These are phyloP conservation scores for Xenopus borealis DNA, from an alignment of 2,113 vertebrate genomes.

Conservation along the genomic window DNA sequence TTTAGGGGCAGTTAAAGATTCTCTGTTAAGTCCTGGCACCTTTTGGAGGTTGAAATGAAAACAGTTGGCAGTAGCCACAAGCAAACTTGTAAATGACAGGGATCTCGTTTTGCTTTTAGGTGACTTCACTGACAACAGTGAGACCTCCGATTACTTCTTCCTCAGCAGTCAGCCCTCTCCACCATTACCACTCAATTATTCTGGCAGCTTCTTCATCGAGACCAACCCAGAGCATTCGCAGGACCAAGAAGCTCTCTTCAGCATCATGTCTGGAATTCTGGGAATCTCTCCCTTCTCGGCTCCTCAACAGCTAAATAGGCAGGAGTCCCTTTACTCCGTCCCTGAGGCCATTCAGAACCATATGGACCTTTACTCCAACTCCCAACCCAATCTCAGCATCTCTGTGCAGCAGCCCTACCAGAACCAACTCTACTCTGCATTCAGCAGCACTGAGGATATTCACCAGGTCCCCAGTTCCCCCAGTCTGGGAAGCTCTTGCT, in stretches of 20 bases:
- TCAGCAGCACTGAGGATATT: constrained; percentile 61
- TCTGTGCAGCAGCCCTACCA: constrained; percentile 59
- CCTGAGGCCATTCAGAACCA: constrained; percentile 60
- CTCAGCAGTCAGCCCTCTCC: constrained; percentile 72
- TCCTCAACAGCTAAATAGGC: constrained; percentile 71
- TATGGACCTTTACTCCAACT: constrained; percentile 64
- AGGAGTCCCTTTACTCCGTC: constrained; percentile 65
- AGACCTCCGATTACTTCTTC: constrained; percentile 80
- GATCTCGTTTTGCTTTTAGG: constrained; percentile 53
- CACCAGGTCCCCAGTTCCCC: constrained; percentile 66
- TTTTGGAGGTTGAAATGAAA: too few relatives aligned
- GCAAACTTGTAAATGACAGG: too few relatives aligned
- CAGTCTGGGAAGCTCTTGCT: constrained; percentile 56
- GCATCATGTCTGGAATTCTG: constrained; percentile 93
- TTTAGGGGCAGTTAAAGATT: too few relatives aligned
- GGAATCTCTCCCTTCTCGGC: constrained; percentile 85
- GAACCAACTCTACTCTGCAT: constrained; percentile 67
- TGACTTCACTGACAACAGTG: constrained; percentile 74
- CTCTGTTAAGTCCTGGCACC: too few relatives aligned
- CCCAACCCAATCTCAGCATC: constrained; percentile 68
- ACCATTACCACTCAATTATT: constrained; percentile 87
- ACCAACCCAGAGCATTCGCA: constrained; percentile 85
- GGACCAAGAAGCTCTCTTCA: constrained; percentile 92
- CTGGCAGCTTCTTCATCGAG: constrained; percentile 95
- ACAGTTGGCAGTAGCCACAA: too few relatives aligned